Base-by-base conservation (phyloP, 2,797 vertebrate genomes). In the Bucorvus abyssinicus region DNA sequence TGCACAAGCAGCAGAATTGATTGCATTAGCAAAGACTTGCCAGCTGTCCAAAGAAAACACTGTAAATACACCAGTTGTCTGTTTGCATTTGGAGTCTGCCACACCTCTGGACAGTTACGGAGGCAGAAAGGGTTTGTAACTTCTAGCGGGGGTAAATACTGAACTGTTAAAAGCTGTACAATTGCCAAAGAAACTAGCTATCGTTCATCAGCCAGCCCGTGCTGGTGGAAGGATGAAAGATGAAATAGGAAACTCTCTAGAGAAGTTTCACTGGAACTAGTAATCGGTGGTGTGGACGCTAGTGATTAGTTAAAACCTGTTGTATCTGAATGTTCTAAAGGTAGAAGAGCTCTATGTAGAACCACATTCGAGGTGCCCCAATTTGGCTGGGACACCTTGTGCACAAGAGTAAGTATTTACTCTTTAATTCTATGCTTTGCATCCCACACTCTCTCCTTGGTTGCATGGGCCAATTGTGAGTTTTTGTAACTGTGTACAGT, bases 401-500 rank as follows among this genome's bases (percentile, higher is more conserved):
- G 40, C 7, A 64, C 40, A 4, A 14, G 8, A n/a, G 10, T 27
- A 27, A 49, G 7, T 32, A 14, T 47, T 76, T 52, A 45, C 4
- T 81, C 36, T 52, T 87, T 44, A 65, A 40, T 52, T 78, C 22
- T 26, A 7, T 23, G 4, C 14, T 70, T 70, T 81, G 29, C 6
- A 17, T 57, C 27, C 14, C 17, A 45, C 9, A 16, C 7, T 32
- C 12, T 64, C 44, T 71, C 32, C 53, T 38, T 5, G 9, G 22
- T 12, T 65, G 9, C 11, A 30, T 6, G 14, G 44, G 14, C 8
- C 18, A 29, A 10, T 34, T 79, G 23, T 3, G 29, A 55, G 32
- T 53, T 11, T 60, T 36, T 2, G 0, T 40, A 44, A 18, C 1
- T 19, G 21, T 44, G 49, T 60, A 10, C 56, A 57, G 18, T 64